Conservation (phyloP, 2,797 vertebrate genomes). For the Sandelia bainsii region DNA sequence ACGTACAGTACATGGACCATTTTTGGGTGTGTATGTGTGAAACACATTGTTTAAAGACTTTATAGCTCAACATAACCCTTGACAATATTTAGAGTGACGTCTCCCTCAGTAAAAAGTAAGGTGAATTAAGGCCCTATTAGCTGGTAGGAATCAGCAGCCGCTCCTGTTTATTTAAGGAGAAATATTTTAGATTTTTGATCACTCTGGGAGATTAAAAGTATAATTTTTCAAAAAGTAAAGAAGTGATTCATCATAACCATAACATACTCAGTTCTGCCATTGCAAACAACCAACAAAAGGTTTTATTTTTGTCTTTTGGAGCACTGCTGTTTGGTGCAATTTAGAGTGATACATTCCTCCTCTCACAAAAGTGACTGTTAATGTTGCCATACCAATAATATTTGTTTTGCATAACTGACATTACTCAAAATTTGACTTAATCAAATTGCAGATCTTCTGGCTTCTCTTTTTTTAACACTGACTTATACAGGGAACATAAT, state of each 20-base stretch:
- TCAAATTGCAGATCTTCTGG: neutral
- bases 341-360: neutral
- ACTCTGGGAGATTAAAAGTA: neutral
- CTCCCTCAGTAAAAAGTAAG: neutral
- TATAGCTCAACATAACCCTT: neutral
- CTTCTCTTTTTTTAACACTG: neutral
- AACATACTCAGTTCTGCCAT: neutral
- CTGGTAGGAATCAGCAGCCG: neutral
- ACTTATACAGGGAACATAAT: no score
- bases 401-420: neutral
- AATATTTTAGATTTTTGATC: constrained; percentile 12
- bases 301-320: neutral
- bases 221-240: neutral
- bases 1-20: constrained; percentile 1
- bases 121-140: neutral
- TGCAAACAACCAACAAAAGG: neutral
- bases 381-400: constrained; percentile 6
- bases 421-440: neutral
- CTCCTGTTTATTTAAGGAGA: neutral
- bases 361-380: neutral
- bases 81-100: neutral
- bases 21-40: constrained; percentile 11
- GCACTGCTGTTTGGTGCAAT: neutral
- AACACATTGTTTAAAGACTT: constrained; percentile 5
- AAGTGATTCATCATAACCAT: neutral